Evolutionary conservation across 2,888 invertebrate species (phyloP), one percentile per base, ranked within the genome.

Genomic region (Orthosia incerta): DNA sequence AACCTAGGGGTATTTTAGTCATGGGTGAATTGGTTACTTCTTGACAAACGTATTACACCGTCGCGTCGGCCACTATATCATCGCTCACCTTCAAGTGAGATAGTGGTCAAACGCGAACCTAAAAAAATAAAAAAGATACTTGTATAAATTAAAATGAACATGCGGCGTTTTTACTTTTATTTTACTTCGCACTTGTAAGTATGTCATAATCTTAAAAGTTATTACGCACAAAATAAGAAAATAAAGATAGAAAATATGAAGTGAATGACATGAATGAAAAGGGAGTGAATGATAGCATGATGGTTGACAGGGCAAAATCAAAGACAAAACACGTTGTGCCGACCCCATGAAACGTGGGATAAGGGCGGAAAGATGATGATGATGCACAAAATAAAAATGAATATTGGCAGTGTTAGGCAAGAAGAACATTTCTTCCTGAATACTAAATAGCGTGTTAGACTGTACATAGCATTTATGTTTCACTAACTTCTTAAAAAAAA

Each of bases 401-500:
- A 53, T 45, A 46, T 16, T 48, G 15, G 12, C 15, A 9, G 5
- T 26, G 9, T 51, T 4, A 15, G 3, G 0, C 15, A 46, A 16
- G 3, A 9, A n/a, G 0, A 51, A 71, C 5, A 20, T 51, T 18
- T 61, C 3, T 31, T 2, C 20, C 12, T 12, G 12, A 9, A 16
- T 31, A 72, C 61, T 15, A 62, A 72, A n/a, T 3, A 16, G 3
- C 4, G 50, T 45, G 20, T 46, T 57, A 0, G 18, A 65, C 3
- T 50, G 26, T 31, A 46, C 56, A 18, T 50, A 55, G 61, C 64
- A 78, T 72, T 59, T 75, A 64, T 64, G 45, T 75, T 59, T 70
- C 31, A 75, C 18, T 65, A 75, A 79, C 70, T 79, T 70, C 50
- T 72, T 23, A 46, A 66, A 70, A 71, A 82, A 72, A 74, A 74